Evolutionary conservation across 1,140 invertebrate genomes (phyloP).

Genomic region (Venustaconcha ellipsiformis): DNA sequence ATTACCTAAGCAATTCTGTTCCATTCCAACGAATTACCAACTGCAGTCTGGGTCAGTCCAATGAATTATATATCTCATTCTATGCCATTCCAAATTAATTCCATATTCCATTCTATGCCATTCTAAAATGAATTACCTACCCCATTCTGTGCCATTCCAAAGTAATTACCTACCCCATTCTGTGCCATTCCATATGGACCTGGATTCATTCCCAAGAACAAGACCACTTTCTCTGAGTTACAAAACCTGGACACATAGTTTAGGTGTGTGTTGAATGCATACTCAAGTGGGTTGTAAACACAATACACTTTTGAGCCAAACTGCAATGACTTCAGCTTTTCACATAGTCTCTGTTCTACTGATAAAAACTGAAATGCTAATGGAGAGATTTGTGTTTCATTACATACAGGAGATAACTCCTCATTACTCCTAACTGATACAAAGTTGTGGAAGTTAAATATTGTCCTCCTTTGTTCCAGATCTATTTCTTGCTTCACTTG

Average conservation of each 20-base stretch:
- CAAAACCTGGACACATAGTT: slow-evolving; percentile 80
- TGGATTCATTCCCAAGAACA: slow-evolving; percentile 94
- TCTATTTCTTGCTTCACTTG: too few relatives aligned
- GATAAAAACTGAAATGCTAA: slow-evolving; percentile 23
- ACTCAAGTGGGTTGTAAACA: slow-evolving; percentile 87
- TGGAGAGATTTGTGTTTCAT: not conserved
- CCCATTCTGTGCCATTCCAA: too few relatives aligned
- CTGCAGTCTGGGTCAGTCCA: slow-evolving; percentile 93
- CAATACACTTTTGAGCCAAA: slow-evolving; percentile 73
- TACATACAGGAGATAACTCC: too few relatives aligned
- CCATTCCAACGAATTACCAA: slow-evolving; percentile 87
- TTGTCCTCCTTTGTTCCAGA: too few relatives aligned
- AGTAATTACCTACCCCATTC: slow-evolving; percentile 79
- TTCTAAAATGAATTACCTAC: slow-evolving; percentile 68
- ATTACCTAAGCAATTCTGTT: slow-evolving; percentile 85
- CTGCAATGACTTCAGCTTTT: slow-evolving; percentile 41
- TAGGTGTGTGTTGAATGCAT: slow-evolving; percentile 82
- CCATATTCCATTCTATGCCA: slow-evolving; percentile 90
- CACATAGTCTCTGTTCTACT: slow-evolving; percentile 49
- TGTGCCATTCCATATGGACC: slow-evolving; percentile 96
- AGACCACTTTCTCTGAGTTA: slow-evolving; percentile 76
- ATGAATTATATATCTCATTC: slow-evolving; percentile 83
- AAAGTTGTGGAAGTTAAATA: too few relatives aligned
- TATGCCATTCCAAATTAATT: slow-evolving; percentile 90
- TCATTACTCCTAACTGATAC: too few relatives aligned